A percentile compares a stretch with the other conserved stretches of the same genome.
These are phyloP conservation scores for Drosophila paramelanica DNA, from an alignment of 2,888 invertebrate genomes.

Conservation along the genomic window DNA sequence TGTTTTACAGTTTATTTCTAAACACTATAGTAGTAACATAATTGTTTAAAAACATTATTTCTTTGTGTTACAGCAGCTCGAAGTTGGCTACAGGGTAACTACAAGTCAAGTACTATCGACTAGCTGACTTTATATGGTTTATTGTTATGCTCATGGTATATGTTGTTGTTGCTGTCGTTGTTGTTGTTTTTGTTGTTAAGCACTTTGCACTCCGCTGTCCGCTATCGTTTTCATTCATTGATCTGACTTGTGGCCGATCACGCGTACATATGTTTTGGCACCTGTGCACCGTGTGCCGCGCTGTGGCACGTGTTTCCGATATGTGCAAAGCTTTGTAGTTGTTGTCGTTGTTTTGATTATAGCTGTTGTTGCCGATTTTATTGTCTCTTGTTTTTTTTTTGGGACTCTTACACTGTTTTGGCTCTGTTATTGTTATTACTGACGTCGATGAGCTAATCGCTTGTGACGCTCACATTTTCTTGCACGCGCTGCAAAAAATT, in stretches of 20 bases:
- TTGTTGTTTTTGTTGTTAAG: constrained; percentile 19
- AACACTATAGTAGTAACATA: neutral
- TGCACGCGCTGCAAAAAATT: constrained; percentile 68
- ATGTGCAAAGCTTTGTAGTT: constrained; percentile 37
- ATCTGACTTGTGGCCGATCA: constrained; percentile 75
- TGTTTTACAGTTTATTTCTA: too few species aligned
- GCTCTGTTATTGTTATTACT: constrained; percentile 29
- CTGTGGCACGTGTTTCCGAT: constrained; percentile 66
- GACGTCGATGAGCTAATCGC: constrained; percentile 73
- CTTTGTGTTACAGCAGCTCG: neutral
- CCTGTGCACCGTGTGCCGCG: constrained; percentile 51
- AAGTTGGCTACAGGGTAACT: neutral
- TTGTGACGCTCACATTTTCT: constrained; percentile 65
- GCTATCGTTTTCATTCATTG: constrained; percentile 74
- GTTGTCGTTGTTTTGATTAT: constrained; percentile 7
- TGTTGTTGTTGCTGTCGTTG: constrained; percentile 24
- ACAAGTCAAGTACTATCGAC: neutral
- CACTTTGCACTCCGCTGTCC: constrained; percentile 53
- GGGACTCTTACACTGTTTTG: constrained; percentile 55
- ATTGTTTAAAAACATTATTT: neutral
- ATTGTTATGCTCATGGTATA: constrained; percentile 12
- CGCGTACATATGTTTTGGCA: constrained; percentile 72
- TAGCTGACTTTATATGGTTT: constrained; percentile 1
- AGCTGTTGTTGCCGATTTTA: constrained; percentile 40
- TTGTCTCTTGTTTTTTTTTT: constrained; percentile 24